phyloP scores from a whole-genome alignment of 2,797 vertebrate genomes.

The Alcedo quadribrachys region DNA sequence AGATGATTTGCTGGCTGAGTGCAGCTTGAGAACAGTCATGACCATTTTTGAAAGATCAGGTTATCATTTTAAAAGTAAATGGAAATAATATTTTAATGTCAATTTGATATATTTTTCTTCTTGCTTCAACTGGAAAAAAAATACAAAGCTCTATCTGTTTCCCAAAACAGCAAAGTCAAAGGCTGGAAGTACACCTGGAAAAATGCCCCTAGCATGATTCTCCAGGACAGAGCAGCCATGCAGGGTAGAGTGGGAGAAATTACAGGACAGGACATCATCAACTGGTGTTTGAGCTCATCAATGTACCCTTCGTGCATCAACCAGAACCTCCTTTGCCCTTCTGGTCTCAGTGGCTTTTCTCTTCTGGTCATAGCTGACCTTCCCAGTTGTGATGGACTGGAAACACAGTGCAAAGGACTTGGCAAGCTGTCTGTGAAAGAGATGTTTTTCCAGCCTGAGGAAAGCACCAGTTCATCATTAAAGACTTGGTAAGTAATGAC shows the following conservation, averaged over 20 bases:
- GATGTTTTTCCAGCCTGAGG: background rate
- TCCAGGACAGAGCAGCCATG: background rate
- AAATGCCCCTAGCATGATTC: background rate
- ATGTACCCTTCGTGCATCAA: accelerated
- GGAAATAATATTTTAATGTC: background rate
- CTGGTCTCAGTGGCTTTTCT: background rate
- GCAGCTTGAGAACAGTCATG: background rate
- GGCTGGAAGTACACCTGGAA: background rate
- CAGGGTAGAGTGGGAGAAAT: background rate
- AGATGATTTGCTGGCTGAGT: background rate
- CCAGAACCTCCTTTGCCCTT: background rate
- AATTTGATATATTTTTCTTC: background rate
- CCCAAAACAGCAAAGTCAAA: background rate
- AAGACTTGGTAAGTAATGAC: background rate
- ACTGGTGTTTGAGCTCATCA: background rate
- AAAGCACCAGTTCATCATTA: background rate
- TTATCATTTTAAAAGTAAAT: background rate
- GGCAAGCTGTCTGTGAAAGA: background rate
- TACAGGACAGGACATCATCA: background rate
- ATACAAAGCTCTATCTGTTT: background rate
- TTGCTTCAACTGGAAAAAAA: background rate
- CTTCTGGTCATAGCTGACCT: background rate
- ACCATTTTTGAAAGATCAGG: background rate
- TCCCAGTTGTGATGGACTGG: background rate
- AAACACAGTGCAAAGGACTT: background rate